Conservation (phyloP, 2,797 vertebrate species). For the Anguilla pacifica region DNA sequence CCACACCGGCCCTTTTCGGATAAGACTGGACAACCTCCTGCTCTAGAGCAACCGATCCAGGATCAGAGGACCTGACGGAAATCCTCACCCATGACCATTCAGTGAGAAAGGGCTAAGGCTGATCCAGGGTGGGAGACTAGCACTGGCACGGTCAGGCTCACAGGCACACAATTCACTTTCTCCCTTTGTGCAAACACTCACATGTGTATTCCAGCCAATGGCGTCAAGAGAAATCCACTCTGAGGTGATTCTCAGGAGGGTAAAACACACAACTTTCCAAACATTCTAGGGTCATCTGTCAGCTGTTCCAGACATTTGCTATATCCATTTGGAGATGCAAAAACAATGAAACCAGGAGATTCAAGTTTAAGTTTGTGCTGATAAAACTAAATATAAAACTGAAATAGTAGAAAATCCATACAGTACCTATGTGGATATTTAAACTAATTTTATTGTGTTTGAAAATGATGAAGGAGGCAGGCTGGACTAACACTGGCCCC, state of each 20-base stretch:
- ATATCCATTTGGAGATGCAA: background rate
- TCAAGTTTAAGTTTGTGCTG: background rate
- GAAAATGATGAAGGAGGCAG: background rate
- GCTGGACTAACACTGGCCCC: background rate
- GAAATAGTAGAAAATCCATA: background rate
- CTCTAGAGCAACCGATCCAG: background rate
- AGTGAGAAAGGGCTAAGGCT: background rate
- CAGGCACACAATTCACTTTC: background rate
- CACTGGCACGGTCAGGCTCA: background rate
- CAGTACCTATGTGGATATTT: background rate
- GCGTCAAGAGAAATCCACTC: background rate
- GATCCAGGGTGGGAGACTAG: background rate
- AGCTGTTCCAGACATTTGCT: too few species aligned
- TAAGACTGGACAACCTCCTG: too few species aligned
- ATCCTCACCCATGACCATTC: background rate
- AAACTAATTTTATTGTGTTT: background rate
- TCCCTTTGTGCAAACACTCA: background rate
- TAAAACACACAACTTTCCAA: too few species aligned
- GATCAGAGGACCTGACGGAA: background rate
- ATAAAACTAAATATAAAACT: background rate
- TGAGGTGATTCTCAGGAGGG: background rate
- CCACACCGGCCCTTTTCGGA: too few species aligned
- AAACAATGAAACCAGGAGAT: background rate
- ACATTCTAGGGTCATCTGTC: too few species aligned
- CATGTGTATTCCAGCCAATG: background rate